Conservation (phyloP, 2,888 invertebrate genomes). For the Lysandra coridon region DNA sequence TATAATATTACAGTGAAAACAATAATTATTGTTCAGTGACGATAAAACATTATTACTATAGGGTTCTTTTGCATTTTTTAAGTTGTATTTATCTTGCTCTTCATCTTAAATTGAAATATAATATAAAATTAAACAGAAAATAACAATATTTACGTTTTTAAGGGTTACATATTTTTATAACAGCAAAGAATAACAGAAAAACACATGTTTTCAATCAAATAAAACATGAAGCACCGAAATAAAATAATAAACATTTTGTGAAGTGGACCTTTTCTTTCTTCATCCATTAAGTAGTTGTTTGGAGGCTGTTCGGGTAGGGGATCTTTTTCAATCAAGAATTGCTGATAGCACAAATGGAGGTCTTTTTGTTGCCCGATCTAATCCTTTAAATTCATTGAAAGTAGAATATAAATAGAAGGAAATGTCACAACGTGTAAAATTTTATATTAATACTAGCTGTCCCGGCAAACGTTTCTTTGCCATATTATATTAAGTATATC, state of each 20-base stretch:
- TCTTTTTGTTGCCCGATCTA: neutral
- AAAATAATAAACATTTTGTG: neutral
- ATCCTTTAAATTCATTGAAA: neutral
- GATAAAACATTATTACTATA: no score
- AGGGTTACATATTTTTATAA: no score
- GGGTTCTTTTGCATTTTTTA: no score
- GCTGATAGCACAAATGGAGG: constrained; percentile 13
- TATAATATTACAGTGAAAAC: no score
- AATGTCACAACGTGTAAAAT: neutral
- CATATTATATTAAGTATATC: no score
- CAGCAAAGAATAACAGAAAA: neutral
- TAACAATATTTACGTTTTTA: no score
- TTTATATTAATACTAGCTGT: no score
- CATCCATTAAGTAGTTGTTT: constrained; percentile 9
- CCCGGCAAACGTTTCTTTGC: no score
- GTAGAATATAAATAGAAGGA: neutral
- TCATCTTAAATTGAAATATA: no score
- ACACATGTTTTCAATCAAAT: neutral
- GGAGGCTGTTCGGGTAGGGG: neutral
- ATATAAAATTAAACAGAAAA: no score
- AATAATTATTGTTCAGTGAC: no score
- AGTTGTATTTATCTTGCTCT: no score
- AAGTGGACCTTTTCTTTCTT: constrained; percentile 19
- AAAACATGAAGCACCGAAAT: neutral
- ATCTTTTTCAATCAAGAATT: constrained; percentile 28